A percentile compares a stretch with the other conserved stretches of the same genome.
These are phyloP conservation scores for Microctenopoma stevenorrisi DNA, from an alignment of 2,797 vertebrate species.

Conservation along the genomic window DNA sequence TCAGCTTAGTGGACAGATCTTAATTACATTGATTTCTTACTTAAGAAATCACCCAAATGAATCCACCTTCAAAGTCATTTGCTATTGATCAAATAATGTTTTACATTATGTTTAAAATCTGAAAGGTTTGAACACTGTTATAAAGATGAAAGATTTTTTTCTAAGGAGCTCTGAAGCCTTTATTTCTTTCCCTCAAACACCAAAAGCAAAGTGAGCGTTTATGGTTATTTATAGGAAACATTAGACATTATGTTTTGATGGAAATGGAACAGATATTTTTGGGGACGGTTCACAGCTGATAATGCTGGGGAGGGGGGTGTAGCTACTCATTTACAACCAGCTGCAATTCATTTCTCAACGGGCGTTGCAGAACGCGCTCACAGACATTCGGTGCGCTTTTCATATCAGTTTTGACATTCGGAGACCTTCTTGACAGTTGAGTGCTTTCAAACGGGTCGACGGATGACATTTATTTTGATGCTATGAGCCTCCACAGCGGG, in stretches of 20 bases:
- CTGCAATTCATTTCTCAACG: constrained; percentile 31
- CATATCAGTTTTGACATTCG: constrained; percentile 72
- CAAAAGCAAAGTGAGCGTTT: constrained; percentile 34
- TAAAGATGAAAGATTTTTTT: not conserved
- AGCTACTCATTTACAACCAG: constrained; percentile 21
- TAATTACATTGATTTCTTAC: too few species aligned
- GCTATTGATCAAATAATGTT: not conserved
- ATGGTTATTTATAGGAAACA: constrained; percentile 64
- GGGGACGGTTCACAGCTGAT: constrained; percentile 30
- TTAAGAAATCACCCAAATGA: not conserved
- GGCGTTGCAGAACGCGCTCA: constrained; percentile 21
- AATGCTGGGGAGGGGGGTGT: not conserved
- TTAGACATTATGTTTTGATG: constrained; percentile 48
- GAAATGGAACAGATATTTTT: constrained; percentile 70
- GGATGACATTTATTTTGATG: constrained; percentile 67
- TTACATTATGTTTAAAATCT: constrained; percentile 6
- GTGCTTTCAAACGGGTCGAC: constrained; percentile 53
- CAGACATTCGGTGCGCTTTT: constrained; percentile 70
- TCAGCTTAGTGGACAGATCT: not conserved
- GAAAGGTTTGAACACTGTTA: not conserved
- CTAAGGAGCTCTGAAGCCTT: too few species aligned
- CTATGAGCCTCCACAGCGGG: constrained; percentile 50
- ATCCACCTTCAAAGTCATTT: not conserved
- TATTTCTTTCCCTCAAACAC: constrained; percentile 9
- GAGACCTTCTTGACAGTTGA: constrained; percentile 57